Base-by-base conservation (phyloP, 1,140 invertebrate genomes). In the Metaphire vulgaris region DNA sequence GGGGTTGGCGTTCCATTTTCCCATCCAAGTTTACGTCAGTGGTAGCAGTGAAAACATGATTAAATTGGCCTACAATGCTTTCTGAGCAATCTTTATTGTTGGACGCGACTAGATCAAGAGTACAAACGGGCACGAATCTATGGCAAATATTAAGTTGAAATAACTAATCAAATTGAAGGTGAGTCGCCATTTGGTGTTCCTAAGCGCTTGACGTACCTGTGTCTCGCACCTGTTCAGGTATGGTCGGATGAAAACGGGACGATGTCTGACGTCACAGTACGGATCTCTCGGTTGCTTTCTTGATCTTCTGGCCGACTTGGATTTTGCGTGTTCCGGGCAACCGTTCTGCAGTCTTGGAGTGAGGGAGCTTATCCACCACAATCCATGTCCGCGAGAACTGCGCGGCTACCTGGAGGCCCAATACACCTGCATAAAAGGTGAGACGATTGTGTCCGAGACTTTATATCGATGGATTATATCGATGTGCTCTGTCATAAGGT, bases 351-450 rank as follows among this genome's bases (percentile, higher is more conserved):
- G 0, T 15, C 72, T 73, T n/a, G 34, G 34, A 2, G 33, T 73
- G 26, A 16, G 72, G 26, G 72, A 73, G 26, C 72, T 73, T n/a
- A 41, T 73, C 6, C 28, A 73, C n/a, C 29, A 41, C 2, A 73
- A 73, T 30, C 72, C 72, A 2, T 73, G 72, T 30, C 72, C 72
- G 0, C n/a, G 34, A n/a, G 72, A 73, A 15, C 72, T 73, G 0
- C 32, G 72, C 6, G 30, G 72, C 26, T 73, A 73, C 41, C 34
- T 73, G 1, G 41, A 34, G 33, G 72, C 56, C 72, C 32, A 41
- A 34, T 73, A 73, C 34, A 73, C 33, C n/a, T 73, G 72, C 28
- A 34, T 73, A 1, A 73, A 33, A 73, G 72, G 72, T 73, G 26
- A 56, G 72, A n/a, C n/a, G n/a, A n/a, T n/a, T n/a, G n/a, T n/a